Evolutionary conservation across 2,888 invertebrate species (phyloP).

Genomic region (Didymodactylos carnosus): DNA sequence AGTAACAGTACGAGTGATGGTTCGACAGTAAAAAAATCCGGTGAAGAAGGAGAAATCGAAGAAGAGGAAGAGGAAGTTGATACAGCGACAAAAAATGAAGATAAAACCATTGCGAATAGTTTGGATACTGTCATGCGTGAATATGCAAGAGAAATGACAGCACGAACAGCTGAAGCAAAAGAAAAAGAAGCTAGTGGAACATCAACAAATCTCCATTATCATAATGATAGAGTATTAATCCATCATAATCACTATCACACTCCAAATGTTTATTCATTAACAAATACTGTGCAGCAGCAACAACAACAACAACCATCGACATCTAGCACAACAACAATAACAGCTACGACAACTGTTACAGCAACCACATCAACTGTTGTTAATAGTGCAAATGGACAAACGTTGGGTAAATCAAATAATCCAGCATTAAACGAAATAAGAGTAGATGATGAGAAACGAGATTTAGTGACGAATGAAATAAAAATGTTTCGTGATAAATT

Average conservation of each 20-base stretch:
- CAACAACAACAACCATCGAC: background rate
- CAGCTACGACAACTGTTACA: background rate
- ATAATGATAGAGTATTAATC: too few relatives aligned
- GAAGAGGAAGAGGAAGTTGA: constrained; percentile 18
- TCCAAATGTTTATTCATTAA: background rate
- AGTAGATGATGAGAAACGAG: background rate
- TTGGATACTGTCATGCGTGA: constrained; percentile 62
- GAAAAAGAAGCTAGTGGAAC: background rate
- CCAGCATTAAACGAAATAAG: background rate
- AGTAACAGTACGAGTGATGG: constrained; percentile 11
- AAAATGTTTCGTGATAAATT: background rate
- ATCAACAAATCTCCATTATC: constrained; percentile 17
- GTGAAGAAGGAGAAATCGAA: constrained; percentile 19
- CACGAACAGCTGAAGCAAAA: constrained; percentile 12
- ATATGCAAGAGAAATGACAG: constrained; percentile 40
- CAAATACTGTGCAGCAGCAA: background rate
- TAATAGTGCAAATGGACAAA: background rate
- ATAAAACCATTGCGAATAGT: constrained; percentile 52
- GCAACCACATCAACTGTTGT: background rate
- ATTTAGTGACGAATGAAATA: background rate
- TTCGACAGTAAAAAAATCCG: background rate
- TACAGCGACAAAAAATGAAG: constrained; percentile 36
- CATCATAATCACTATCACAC: background rate
- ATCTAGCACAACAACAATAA: background rate
- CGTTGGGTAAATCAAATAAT: too few relatives aligned